These are phyloP conservation scores for Opisthocomus hoazin DNA, from an alignment of 2,113 vertebrate genomes.

Conservation along the genomic window DNA sequence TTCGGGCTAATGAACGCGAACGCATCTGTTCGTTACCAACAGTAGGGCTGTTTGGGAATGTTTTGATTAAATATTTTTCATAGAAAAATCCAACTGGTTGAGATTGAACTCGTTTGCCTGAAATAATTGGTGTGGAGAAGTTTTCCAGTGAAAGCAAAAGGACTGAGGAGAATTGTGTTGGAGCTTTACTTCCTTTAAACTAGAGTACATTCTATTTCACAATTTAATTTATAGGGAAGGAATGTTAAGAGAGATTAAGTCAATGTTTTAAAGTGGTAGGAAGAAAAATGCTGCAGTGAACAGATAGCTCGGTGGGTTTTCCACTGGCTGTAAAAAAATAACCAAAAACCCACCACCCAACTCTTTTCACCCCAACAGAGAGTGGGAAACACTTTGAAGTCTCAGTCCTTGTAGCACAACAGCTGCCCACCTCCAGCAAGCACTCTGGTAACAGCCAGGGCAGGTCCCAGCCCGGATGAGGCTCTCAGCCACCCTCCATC, in stretches of 20 bases:
- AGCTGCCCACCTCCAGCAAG: not conserved
- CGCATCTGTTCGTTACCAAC: not conserved
- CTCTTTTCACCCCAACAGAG: not conserved
- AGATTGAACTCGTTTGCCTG: not conserved
- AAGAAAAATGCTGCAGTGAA: not conserved
- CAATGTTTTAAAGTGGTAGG: not conserved
- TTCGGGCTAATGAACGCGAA: not conserved
- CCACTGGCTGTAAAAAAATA: no score
- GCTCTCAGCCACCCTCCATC: not conserved
- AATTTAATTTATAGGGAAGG: not conserved
- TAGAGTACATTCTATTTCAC: not conserved
- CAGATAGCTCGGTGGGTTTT: not conserved
- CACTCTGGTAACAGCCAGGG: not conserved
- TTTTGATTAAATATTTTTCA: not conserved
- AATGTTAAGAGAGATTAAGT: not conserved
- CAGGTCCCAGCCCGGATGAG: not conserved
- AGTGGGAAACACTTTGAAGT: not conserved
- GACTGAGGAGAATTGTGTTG: fast-evolving
- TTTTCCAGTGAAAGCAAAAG: not conserved
- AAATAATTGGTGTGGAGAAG: not conserved
- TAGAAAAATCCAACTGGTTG: not conserved
- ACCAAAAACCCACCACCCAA: no score
- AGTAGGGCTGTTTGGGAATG: not conserved
- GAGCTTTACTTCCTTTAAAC: not conserved
- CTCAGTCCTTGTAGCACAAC: fast-evolving